Percentiles rank a stretch among this genome's conserved stretches.
phyloP scores from a whole-genome alignment of 2,797 vertebrate species.

The Brachyalestes nurse region DNA sequence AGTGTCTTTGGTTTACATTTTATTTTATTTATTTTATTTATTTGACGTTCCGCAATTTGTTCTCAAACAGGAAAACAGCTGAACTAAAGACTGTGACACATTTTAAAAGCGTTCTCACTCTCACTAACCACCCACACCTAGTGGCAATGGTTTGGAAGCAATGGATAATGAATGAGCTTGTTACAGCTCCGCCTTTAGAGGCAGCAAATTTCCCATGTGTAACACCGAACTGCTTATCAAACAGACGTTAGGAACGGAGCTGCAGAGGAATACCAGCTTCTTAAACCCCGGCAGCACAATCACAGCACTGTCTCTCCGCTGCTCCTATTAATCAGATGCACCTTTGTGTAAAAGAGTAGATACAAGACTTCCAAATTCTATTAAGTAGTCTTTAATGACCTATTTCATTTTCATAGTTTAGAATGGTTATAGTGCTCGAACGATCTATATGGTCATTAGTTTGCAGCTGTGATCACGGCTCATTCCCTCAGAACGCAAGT shows the following conservation, averaged over 20 bases:
- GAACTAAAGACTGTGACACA: not conserved
- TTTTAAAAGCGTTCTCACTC: not conserved
- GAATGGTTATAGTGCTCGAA: constrained; percentile 6
- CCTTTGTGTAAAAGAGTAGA: not conserved
- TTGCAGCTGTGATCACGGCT: constrained; percentile 20
- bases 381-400: constrained; percentile 6
- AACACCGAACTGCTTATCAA: constrained; percentile 6
- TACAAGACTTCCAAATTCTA: constrained; percentile 1
- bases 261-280: not conserved
- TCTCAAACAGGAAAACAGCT: not conserved
- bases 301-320: not conserved
- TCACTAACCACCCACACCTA: constrained; percentile 1
- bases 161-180: constrained; percentile 6
- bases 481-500: constrained; percentile 14
- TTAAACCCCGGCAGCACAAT: not conserved
- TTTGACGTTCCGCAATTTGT: not conserved
- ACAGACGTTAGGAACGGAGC: not conserved
- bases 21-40: too few species aligned
- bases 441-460: constrained; percentile 2
- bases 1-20: too few species aligned
- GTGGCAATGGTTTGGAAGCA: not conserved
- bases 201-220: constrained; percentile 2
- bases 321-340: not conserved
- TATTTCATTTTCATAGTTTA: constrained; percentile 25
- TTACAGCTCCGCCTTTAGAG: constrained; percentile 8